Conservation (phyloP, 2,888 invertebrate species). For the Calameuta pallipes region DNA sequence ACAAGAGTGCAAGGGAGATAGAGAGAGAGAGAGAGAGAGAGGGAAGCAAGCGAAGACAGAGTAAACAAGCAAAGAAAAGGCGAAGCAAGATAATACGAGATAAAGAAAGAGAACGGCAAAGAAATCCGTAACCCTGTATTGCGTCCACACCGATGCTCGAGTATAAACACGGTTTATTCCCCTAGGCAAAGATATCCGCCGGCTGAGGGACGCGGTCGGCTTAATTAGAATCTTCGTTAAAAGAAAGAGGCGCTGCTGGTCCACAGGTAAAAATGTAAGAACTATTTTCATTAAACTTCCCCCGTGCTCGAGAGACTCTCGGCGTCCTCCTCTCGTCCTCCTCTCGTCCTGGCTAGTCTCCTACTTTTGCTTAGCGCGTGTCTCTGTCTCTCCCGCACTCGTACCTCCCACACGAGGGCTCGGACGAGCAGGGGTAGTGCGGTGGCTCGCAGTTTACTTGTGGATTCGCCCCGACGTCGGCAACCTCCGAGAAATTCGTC, state of each 20-base stretch:
- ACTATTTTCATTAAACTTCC: conserved; percentile 60
- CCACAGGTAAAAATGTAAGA: conserved; percentile 55
- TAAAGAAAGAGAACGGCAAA: conserved; percentile 15
- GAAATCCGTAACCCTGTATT: neutral
- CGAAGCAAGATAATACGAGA: conserved; percentile 18
- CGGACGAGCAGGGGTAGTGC: conserved; percentile 3
- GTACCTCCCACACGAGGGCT: conserved; percentile 9
- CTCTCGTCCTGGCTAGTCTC: neutral
- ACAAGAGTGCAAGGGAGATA: too few relatives aligned
- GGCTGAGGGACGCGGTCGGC: conserved; percentile 24
- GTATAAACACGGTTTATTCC: neutral
- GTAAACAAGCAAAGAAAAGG: conserved; percentile 26
- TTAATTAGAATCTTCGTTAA: conserved; percentile 58
- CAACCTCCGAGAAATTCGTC: conserved; percentile 31
- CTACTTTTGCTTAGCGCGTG: neutral
- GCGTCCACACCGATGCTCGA: neutral
- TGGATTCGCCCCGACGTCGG: neutral
- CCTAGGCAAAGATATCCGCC: neutral
- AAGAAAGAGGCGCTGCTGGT: conserved; percentile 38
- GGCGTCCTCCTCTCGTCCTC: conserved; percentile 14
- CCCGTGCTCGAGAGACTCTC: conserved; percentile 43
- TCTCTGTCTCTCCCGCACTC: neutral
- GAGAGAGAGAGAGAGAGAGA: neutral
- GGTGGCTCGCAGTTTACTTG: conserved; percentile 31
- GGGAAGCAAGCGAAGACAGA: conserved; percentile 20